These are phyloP conservation scores for Brachionus manjavacas DNA, from an alignment of 1,140 invertebrate genomes.

Conservation along the genomic window DNA sequence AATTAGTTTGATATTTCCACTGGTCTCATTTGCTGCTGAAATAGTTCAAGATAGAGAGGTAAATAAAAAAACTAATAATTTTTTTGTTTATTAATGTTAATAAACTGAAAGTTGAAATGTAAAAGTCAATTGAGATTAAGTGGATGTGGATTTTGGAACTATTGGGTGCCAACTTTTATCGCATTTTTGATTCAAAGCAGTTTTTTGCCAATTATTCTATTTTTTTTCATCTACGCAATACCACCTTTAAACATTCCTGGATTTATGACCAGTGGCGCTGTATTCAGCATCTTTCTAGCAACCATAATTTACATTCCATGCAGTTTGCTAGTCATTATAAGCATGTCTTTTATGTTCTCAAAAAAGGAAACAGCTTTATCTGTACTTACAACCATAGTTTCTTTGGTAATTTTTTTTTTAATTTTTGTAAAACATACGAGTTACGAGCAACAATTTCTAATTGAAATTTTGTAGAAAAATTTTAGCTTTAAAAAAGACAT, in stretches of 20 bases:
- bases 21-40: constrained; percentile 34
- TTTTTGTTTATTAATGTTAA: neutral
- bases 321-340: neutral
- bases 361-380: constrained; percentile 30
- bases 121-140: constrained; percentile 37
- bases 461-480: neutral
- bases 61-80: neutral
- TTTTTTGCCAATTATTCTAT: constrained; percentile 17
- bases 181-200: neutral
- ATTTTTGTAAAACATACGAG: neutral
- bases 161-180: neutral
- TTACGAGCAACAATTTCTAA: neutral
- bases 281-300: constrained; percentile 14
- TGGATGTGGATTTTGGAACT: constrained; percentile 19
- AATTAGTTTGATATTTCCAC: constrained; percentile 16
- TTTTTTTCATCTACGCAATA: constrained; percentile 6
- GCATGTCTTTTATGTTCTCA: constrained; percentile 29
- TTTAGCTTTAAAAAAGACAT: neutral
- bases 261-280: constrained; percentile 13
- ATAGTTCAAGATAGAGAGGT: constrained; percentile 38
- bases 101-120: constrained; percentile 21
- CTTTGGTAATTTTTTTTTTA: neutral
- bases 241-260: constrained; percentile 18
- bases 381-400: neutral
- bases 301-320: constrained; percentile 37